Percentiles rank a stretch among this genome's conserved stretches.
Conservation (phyloP, 2,797 vertebrate genomes). For the Trichosurus vulpecula region DNA sequence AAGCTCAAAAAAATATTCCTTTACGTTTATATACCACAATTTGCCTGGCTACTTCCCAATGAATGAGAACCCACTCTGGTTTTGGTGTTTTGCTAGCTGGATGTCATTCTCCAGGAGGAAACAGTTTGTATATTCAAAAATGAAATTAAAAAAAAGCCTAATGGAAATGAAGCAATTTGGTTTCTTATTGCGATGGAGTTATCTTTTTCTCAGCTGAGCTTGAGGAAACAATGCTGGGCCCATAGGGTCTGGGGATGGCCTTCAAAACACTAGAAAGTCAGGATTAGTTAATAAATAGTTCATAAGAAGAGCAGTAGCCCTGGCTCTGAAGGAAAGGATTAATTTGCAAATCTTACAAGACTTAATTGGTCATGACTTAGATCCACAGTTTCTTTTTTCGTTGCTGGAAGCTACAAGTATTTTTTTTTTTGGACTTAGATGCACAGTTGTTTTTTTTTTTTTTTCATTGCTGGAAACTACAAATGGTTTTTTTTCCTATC, state of each 20-base stretch:
- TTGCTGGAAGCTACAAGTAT: slow-evolving; percentile 67
- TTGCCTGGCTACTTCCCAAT: not conserved
- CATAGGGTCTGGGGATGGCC: not conserved
- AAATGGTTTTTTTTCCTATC: slow-evolving; percentile 64
- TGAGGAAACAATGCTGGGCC: not conserved
- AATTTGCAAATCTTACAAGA: slow-evolving; percentile 83
- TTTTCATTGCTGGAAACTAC: slow-evolving; percentile 69
- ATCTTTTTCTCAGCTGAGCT: slow-evolving; percentile 59
- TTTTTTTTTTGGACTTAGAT: slow-evolving; percentile 70
- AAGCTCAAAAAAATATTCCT: not conserved
- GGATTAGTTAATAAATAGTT: slow-evolving; percentile 38
- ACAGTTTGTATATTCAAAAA: slow-evolving; percentile 31
- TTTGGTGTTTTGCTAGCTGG: not conserved
- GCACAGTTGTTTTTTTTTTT: slow-evolving; percentile 64
- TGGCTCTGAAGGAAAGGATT: slow-evolving; percentile 68
- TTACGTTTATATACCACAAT: not conserved
- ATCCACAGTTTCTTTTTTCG: slow-evolving; percentile 67
- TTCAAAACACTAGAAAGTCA: slow-evolving; percentile 67
- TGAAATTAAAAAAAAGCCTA: slow-evolving; percentile 40
- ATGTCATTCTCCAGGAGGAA: slow-evolving; percentile 50
- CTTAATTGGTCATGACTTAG: slow-evolving; percentile 80
- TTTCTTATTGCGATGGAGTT: slow-evolving; percentile 59
- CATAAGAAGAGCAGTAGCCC: slow-evolving; percentile 55
- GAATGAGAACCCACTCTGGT: not conserved
- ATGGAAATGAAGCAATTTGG: slow-evolving; percentile 61